Percentiles rank a stretch among this genome's conserved stretches.
phyloP scores from a whole-genome alignment of 2,797 vertebrate genomes.

The Malurus leucopterus region DNA sequence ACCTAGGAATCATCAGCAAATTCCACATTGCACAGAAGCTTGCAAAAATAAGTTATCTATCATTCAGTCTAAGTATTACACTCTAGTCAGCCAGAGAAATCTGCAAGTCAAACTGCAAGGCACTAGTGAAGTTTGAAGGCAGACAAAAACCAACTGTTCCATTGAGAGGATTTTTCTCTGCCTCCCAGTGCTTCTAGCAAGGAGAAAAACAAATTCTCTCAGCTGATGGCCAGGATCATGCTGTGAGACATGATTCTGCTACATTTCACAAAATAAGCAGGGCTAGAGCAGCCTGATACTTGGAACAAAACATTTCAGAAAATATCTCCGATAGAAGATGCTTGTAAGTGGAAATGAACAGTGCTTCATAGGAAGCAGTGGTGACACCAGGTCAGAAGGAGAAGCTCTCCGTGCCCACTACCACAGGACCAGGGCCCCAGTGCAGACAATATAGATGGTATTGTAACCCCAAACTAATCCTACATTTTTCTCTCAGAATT shows the following conservation, averaged over 20 bases:
- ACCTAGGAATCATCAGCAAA: not conserved
- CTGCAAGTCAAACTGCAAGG: slow-evolving; percentile 20
- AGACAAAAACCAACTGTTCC: not conserved
- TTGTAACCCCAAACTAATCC: not conserved
- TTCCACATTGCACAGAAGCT: not conserved
- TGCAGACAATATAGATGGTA: not conserved
- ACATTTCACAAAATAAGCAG: not conserved
- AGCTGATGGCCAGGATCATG: slow-evolving; percentile 16
- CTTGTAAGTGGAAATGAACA: fast-evolving
- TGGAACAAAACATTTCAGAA: not conserved
- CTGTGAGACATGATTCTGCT: slow-evolving; percentile 2
- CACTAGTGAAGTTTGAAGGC: not conserved
- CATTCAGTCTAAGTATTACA: not conserved
- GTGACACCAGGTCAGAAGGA: not conserved
- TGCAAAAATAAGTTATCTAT: not conserved
- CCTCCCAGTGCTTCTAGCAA: not conserved
- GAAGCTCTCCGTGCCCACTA: not conserved
- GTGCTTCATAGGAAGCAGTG: not conserved
- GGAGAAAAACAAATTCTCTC: not conserved
- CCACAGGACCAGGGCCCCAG: not conserved
- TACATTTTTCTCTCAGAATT: not conserved
- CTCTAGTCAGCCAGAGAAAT: slow-evolving; percentile 1
- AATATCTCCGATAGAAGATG: not conserved
- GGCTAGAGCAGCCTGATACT: not conserved
- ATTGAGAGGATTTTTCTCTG: not conserved